These are phyloP conservation scores for Gryon sp. DNA, from an alignment of 1,140 invertebrate species.

Conservation along the genomic window DNA sequence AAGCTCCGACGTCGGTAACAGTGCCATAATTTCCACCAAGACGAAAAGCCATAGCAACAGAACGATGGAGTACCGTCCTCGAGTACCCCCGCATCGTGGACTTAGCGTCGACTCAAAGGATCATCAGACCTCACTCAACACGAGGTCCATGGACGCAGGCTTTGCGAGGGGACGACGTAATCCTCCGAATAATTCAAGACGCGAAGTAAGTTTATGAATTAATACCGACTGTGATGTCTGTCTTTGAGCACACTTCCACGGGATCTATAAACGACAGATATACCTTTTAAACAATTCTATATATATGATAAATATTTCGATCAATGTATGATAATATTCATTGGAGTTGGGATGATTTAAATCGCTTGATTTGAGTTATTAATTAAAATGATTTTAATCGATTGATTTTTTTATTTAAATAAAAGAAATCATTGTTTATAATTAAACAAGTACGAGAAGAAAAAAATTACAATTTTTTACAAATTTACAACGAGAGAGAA, in stretches of 20 bases:
- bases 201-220: slow-evolving; percentile 78
- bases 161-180: slow-evolving; percentile 84
- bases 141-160: slow-evolving; percentile 87
- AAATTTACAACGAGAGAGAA: no score
- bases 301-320: no score
- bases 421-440: no score
- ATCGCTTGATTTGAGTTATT: no score
- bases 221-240: slow-evolving; percentile 17
- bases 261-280: slow-evolving; percentile 24
- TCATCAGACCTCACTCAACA: slow-evolving; percentile 83
- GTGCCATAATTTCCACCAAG: slow-evolving; percentile 73
- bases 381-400: no score
- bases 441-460: no score
- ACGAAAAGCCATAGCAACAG: slow-evolving; percentile 69
- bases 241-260: no score
- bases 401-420: no score
- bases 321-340: no score
- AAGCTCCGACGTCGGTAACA: slow-evolving; percentile 83
- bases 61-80: slow-evolving; percentile 79
- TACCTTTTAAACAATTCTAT: no score
- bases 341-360: no score
- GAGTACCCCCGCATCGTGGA: slow-evolving; percentile 86
- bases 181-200: slow-evolving; percentile 82
- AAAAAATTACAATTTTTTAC: no score
- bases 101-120: slow-evolving; percentile 81